These are phyloP conservation scores for Thymelicus sylvestris DNA, from an alignment of 2,888 invertebrate species.

Conservation along the genomic window DNA sequence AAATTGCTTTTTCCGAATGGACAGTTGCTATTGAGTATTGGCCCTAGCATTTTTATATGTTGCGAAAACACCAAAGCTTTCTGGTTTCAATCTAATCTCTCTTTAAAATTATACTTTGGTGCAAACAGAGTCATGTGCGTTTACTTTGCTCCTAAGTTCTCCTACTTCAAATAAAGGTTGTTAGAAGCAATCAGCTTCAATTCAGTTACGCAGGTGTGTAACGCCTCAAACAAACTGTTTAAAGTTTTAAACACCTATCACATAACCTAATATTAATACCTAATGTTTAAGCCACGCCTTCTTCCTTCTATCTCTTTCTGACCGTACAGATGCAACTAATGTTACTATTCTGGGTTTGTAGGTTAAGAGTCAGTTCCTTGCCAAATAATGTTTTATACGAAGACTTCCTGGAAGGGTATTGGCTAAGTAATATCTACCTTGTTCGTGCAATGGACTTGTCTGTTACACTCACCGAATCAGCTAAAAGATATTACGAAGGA, in stretches of 20 bases:
- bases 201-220: no score
- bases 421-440: neutral
- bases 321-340: constrained; percentile 23
- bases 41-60: no score
- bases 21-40: no score
- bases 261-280: constrained; percentile 24
- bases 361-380: constrained; percentile 9
- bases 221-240: neutral
- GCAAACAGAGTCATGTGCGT: no score
- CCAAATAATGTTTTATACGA: constrained; percentile 3
- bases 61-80: no score
- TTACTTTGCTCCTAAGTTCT: no score
- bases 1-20: no score
- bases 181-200: neutral
- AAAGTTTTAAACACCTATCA: constrained; percentile 1
- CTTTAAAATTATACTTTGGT: no score
- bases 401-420: neutral
- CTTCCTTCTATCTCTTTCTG: constrained; percentile 26
- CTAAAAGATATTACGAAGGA: no score
- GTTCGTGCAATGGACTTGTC: no score
- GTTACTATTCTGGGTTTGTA: constrained; percentile 10
- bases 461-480: no score
- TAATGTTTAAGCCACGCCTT: constrained; percentile 29
- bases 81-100: no score
- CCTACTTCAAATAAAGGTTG: neutral